A percentile compares a stretch with the other conserved stretches of the same genome.
phyloP scores from a whole-genome alignment of 2,113 vertebrate species.

The Lycocorax pyrrhopterus region DNA sequence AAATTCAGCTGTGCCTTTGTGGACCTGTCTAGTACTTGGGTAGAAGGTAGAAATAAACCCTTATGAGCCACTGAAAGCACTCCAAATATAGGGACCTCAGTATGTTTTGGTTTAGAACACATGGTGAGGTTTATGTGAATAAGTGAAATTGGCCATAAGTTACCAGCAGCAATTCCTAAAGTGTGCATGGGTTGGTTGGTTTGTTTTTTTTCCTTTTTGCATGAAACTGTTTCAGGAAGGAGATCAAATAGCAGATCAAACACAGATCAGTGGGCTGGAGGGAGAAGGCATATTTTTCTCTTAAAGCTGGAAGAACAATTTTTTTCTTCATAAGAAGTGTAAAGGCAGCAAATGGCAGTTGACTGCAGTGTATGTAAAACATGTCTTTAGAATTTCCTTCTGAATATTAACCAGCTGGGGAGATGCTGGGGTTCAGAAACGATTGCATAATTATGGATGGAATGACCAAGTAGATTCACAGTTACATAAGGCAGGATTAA shows the following conservation, averaged over 20 bases:
- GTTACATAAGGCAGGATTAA: constrained; percentile 37
- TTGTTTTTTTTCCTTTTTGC: neutral
- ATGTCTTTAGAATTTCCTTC: neutral
- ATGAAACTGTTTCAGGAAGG: neutral
- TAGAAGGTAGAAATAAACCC: neutral
- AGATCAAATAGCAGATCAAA: neutral
- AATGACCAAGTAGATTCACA: neutral
- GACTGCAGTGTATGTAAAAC: neutral
- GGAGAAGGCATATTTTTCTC: neutral
- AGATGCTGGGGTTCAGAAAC: neutral
- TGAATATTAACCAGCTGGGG: neutral
- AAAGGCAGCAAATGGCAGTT: neutral
- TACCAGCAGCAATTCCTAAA: neutral
- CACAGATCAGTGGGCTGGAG: neutral
- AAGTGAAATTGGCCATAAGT: neutral
- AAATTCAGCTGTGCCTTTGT: neutral
- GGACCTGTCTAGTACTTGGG: neutral
- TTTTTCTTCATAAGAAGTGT: neutral
- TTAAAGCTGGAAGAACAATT: neutral
- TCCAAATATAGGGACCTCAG: neutral
- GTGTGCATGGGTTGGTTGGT: neutral
- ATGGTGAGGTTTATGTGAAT: neutral
- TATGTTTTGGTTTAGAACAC: neutral
- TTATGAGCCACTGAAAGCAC: neutral
- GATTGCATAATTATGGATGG: neutral